Evolutionary conservation across 1,140 invertebrate species (phyloP), one percentile per base, ranked within the genome.

Genomic region (Anoplophora glabripennis): DNA sequence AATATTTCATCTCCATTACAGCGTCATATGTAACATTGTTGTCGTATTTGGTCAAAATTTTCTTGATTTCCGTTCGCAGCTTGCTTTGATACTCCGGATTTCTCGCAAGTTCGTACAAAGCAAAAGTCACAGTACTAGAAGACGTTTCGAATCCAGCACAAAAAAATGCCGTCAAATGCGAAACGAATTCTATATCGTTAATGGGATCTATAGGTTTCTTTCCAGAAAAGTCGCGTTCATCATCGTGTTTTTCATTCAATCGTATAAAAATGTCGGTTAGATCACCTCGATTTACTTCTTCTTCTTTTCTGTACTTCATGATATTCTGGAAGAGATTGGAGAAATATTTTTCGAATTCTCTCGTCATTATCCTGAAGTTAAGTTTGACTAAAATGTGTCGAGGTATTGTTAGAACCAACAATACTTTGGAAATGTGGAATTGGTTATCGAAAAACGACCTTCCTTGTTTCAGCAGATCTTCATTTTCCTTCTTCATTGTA

Each of bases 101-200:
- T 18, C 65, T 42, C 33, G 51, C 78, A 3, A 83, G 55, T 58
- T 80, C 72, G 64, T 82, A 84, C 3, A 81, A 56, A 1, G 76
- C 70, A 63, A 77, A 79, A 21, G 75, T 74, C 52, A 79, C 74
- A 2, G 77, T 76, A 7, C 73, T 75, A 0, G 79, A 79, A 8
- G 77, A 78, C 0, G 79, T 81, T 58, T 82, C 80, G 61, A 78
- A 81, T 2, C 80, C 80, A 28, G 81, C 84, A 12, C 83, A 49
- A 71, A 80, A 74, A 58, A 80, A 79, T 2, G 78, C 53, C 56
- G 79, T 69, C 45, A 70, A 59, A 61, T 80, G 76, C 17, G 76
- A 73, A 7, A 72, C 57, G 17, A 79, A 53, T 59, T 71, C 63
- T 15, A 63, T 53, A 18, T 63, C 41, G 11, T 34, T 72, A 38